Evolutionary conservation across 2,888 invertebrate genomes (phyloP).

Genomic region (Agrotis ipsilon): DNA sequence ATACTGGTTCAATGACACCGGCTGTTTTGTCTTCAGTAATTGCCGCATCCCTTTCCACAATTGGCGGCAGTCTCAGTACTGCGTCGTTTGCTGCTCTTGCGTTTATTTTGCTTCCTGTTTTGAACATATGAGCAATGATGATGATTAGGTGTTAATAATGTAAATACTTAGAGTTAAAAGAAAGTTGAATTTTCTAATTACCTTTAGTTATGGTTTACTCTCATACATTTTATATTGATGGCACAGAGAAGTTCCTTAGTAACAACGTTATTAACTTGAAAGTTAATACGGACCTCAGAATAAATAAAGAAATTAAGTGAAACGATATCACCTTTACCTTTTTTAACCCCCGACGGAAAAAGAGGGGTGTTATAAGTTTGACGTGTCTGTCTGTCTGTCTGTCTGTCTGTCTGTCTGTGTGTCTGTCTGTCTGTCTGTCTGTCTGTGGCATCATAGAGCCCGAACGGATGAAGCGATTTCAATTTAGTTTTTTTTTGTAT

Average conservation of each 20-base stretch:
- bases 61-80: slow-evolving; percentile 57
- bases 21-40: slow-evolving; percentile 71
- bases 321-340: not conserved
- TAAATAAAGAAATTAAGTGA: slow-evolving; percentile 18
- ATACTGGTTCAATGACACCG: slow-evolving; percentile 77
- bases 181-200: slow-evolving; percentile 5
- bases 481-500: too few species aligned
- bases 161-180: not conserved
- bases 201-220: not conserved
- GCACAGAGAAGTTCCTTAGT: not conserved
- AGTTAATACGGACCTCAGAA: not conserved
- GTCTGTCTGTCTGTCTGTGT: too few species aligned
- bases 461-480: too few species aligned
- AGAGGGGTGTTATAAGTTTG: too few species aligned
- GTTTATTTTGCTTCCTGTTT: slow-evolving; percentile 40
- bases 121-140: slow-evolving; percentile 29
- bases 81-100: slow-evolving; percentile 37
- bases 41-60: slow-evolving; percentile 71
- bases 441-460: too few species aligned
- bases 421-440: too few species aligned
- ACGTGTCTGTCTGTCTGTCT: too few species aligned
- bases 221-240: not conserved
- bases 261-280: not conserved
- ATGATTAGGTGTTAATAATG: slow-evolving; percentile 26
- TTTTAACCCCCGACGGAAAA: too few species aligned